Evolutionary conservation across 2,888 invertebrate genomes (phyloP).

Genomic region (Phragmatobia fuliginosa): DNA sequence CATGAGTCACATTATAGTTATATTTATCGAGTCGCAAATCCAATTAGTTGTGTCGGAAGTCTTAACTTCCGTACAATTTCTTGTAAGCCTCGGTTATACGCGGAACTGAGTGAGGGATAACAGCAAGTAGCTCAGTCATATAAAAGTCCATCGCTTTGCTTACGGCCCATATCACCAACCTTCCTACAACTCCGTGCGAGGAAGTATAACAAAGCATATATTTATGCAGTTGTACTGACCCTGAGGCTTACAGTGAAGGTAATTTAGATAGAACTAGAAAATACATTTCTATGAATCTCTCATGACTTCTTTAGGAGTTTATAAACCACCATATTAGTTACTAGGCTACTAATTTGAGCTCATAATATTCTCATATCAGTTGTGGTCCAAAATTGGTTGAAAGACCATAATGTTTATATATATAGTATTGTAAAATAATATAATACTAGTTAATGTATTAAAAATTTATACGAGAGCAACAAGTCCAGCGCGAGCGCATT

Average conservation of each 20-base stretch:
- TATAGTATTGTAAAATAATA: neutral
- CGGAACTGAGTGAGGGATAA: slow-evolving; percentile 62
- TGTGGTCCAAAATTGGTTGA: neutral
- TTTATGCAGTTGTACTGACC: slow-evolving; percentile 36
- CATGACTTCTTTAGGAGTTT: neutral
- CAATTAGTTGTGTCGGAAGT: slow-evolving; percentile 73
- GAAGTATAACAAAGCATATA: slow-evolving; percentile 41
- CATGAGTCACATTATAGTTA: slow-evolving; percentile 64
- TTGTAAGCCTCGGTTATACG: slow-evolving; percentile 55
- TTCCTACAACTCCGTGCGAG: slow-evolving; percentile 43
- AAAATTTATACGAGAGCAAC: slow-evolving; percentile 45
- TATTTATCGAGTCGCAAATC: slow-evolving; percentile 56
- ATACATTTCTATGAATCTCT: neutral
- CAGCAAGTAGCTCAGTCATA: slow-evolving; percentile 37
- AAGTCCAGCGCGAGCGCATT: slow-evolving; percentile 56
- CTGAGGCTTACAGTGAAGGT: slow-evolving; percentile 46
- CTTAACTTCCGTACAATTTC: slow-evolving; percentile 72
- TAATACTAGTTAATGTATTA: neutral
- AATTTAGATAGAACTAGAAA: slow-evolving; percentile 29
- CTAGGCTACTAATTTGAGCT: neutral
- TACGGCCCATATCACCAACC: slow-evolving; percentile 29
- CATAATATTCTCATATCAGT: neutral
- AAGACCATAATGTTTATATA: too few species aligned
- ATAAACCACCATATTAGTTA: neutral
- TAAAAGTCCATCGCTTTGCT: slow-evolving; percentile 35